Conservation (phyloP, 2,797 vertebrate species). For the Micropoecilia bifurca region DNA sequence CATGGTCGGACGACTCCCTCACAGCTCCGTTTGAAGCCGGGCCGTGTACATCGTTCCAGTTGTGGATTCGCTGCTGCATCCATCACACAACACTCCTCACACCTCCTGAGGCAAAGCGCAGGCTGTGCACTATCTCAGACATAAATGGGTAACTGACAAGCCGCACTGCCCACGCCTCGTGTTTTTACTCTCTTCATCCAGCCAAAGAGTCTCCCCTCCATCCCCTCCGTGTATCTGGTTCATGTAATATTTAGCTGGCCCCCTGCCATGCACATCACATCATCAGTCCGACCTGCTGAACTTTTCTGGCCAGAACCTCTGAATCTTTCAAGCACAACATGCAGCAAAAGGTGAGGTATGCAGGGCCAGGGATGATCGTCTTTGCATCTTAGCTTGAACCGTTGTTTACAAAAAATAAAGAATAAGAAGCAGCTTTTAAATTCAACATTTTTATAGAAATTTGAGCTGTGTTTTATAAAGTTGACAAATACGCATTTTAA, state of each 20-base stretch:
- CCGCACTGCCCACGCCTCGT: constrained; percentile 31
- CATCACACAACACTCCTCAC: constrained; percentile 41
- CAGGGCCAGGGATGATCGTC: constrained; percentile 8
- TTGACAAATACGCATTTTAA: background rate
- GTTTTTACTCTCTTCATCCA: constrained; percentile 45
- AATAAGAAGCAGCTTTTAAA: background rate
- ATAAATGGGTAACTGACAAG: constrained; percentile 53
- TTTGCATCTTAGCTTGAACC: background rate
- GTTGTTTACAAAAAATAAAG: background rate
- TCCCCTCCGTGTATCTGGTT: constrained; percentile 32
- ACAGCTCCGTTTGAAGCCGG: constrained; percentile 37
- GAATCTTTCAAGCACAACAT: constrained; percentile 58
- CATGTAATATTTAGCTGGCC: constrained; percentile 54
- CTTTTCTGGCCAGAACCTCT: constrained; percentile 54
- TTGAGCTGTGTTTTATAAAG: background rate
- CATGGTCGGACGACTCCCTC: constrained; percentile 38
- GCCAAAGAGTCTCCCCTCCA: constrained; percentile 45
- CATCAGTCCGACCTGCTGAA: constrained; percentile 49
- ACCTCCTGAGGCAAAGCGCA: constrained; percentile 35
- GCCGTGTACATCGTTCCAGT: constrained; percentile 27
- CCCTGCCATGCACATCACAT: constrained; percentile 37
- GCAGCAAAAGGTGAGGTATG: constrained; percentile 38
- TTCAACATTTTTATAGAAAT: background rate
- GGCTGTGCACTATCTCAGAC: constrained; percentile 41
- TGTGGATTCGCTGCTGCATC: constrained; percentile 27